phyloP scores from a whole-genome alignment of 2,888 invertebrate genomes.

The Lucinisca nassula region DNA sequence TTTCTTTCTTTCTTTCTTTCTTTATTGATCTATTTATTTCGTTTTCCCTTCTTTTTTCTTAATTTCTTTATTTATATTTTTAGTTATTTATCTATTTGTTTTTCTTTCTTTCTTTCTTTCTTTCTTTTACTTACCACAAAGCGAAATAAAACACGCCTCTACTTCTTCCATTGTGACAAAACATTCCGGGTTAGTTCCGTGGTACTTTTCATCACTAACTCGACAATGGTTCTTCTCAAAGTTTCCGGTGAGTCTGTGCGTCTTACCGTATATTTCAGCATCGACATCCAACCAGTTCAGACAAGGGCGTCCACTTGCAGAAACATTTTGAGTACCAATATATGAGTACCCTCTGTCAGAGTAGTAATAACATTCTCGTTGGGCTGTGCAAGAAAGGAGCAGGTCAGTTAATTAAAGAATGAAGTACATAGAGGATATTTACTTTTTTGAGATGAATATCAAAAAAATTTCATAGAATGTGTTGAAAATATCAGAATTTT shows the following conservation, averaged over 20 bases:
- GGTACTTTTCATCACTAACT: not conserved
- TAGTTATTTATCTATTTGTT: too few relatives aligned
- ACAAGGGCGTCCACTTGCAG: slow-evolving; percentile 46
- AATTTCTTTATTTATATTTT: too few relatives aligned
- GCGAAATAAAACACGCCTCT: not conserved
- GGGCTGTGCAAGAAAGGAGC: slow-evolving; percentile 14
- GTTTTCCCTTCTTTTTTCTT: too few relatives aligned
- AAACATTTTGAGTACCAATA: slow-evolving; percentile 38
- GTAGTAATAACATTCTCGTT: slow-evolving; percentile 55
- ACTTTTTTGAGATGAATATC: too few relatives aligned
- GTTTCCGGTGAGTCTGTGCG: slow-evolving; percentile 39
- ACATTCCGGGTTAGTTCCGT: slow-evolving; percentile 24
- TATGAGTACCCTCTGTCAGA: slow-evolving; percentile 62
- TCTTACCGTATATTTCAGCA: not conserved
- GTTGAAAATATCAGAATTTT: too few relatives aligned
- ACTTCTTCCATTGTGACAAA: not conserved
- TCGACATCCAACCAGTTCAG: slow-evolving; percentile 41
- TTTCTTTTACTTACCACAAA: not conserved
- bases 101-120: too few relatives aligned
- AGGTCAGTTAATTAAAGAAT: too few relatives aligned
- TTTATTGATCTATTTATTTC: too few relatives aligned
- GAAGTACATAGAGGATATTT: too few relatives aligned
- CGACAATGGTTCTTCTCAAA: slow-evolving; percentile 60
- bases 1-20: too few relatives aligned
- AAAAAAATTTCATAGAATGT: too few relatives aligned